These are phyloP conservation scores for Cyphomyrus discorhynchus DNA, from an alignment of 2,113 vertebrate species.

Conservation along the genomic window DNA sequence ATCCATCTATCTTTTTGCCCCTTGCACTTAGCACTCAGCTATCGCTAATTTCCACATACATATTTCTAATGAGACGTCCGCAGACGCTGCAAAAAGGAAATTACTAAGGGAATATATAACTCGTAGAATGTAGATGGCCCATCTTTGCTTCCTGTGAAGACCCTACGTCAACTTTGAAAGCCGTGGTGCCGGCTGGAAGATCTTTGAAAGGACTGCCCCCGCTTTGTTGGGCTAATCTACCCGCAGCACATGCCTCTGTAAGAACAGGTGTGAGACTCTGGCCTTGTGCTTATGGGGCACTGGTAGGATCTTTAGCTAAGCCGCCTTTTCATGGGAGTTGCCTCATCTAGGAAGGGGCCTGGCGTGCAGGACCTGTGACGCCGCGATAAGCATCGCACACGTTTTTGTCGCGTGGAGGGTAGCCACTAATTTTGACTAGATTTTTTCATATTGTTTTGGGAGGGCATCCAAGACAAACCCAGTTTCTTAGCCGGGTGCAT, in stretches of 20 bases:
- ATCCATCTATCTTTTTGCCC: not conserved
- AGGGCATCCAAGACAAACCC: not conserved
- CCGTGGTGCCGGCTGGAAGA: slow-evolving; percentile 26
- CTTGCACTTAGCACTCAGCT: not conserved
- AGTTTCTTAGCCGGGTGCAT: not conserved
- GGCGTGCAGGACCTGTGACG: not conserved
- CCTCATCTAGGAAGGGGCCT: not conserved
- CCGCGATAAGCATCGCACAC: not conserved
- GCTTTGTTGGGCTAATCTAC: slow-evolving; percentile 34
- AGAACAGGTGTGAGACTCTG: slow-evolving; percentile 25
- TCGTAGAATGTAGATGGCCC: slow-evolving; percentile 6
- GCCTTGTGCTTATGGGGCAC: slow-evolving; percentile 2
- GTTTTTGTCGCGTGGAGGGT: not conserved
- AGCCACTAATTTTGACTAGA: not conserved
- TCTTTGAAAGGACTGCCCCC: slow-evolving; percentile 22
- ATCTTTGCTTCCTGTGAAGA: slow-evolving; percentile 23
- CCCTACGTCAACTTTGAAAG: slow-evolving; percentile 27
- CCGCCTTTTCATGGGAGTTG: not conserved
- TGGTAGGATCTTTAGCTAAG: slow-evolving; percentile 11
- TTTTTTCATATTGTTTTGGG: not conserved
- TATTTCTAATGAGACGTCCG: slow-evolving; percentile 6
- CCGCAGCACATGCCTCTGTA: slow-evolving; percentile 20
- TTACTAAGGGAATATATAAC: slow-evolving; percentile 17
- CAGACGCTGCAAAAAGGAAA: slow-evolving; percentile 7
- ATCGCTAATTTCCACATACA: slow-evolving; percentile 21